phyloP scores from a whole-genome alignment of 2,113 vertebrate species.

The Nerophis lumbriciformis region DNA sequence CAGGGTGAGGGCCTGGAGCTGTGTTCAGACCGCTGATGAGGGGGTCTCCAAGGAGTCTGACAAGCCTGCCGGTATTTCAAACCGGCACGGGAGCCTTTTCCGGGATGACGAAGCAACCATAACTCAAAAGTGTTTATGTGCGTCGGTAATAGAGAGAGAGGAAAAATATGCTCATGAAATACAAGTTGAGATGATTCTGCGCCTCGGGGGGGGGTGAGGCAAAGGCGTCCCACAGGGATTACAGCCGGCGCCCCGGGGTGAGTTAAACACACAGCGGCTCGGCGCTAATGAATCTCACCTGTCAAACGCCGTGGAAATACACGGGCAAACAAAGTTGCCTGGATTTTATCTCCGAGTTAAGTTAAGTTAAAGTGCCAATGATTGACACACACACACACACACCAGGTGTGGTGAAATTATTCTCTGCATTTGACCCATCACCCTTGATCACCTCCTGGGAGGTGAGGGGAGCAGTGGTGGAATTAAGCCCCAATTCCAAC shows the following conservation, averaged over 20 bases:
- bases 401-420: no score
- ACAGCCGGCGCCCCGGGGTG: slow-evolving; percentile 13
- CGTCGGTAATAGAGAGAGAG: neutral
- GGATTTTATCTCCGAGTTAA: neutral
- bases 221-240: slow-evolving; percentile 51
- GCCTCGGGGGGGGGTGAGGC: slow-evolving; percentile 18
- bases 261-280: slow-evolving; percentile 31
- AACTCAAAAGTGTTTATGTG: slow-evolving; percentile 1
- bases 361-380: no score
- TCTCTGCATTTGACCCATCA: no score
- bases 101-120: slow-evolving; percentile 6
- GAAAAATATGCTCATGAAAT: slow-evolving; percentile 27
- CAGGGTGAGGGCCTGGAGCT: slow-evolving; percentile 35
- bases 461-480: no score
- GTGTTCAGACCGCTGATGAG: slow-evolving; percentile 16
- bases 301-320: slow-evolving; percentile 37
- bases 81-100: slow-evolving; percentile 13
- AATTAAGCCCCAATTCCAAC: no score
- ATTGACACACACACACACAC: no score
- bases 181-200: slow-evolving; percentile 26
- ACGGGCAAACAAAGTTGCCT: slow-evolving; percentile 37
- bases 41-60: slow-evolving; percentile 15
- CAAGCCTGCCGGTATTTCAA: slow-evolving; percentile 11
- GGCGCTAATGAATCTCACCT: slow-evolving; percentile 53
- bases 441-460: no score